A percentile compares a stretch with the other conserved stretches of the same genome.
Evolutionary conservation across 2,888 invertebrate species (phyloP).

Genomic region (Leptopilina myrica): DNA sequence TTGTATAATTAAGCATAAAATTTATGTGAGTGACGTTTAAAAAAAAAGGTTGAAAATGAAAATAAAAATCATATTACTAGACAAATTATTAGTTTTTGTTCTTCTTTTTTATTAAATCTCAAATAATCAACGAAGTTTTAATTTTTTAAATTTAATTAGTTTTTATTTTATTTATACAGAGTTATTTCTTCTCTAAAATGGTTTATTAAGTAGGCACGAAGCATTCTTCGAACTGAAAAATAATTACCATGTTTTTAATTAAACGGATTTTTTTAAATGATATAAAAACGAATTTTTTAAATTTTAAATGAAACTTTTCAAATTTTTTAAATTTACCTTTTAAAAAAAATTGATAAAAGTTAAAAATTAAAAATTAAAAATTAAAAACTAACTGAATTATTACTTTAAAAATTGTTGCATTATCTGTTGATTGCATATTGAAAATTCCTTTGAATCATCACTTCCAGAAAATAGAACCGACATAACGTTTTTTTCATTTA

Average conservation of each 20-base stretch:
- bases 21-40: conserved; percentile 27
- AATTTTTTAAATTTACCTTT: no score
- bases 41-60: conserved; percentile 16
- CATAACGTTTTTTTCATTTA: background rate
- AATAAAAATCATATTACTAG: conserved; percentile 23
- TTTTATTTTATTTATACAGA: background rate
- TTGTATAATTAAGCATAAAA: conserved; percentile 30
- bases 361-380: background rate
- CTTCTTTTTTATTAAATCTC: background rate
- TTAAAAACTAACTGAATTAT: background rate
- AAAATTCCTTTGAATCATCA: background rate
- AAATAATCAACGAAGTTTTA: no score
- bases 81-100: background rate
- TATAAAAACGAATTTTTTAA: no score
- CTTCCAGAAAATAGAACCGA: background rate
- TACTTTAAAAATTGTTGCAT: background rate
- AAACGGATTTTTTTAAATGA: no score
- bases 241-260: no score
- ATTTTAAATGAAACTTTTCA: no score
- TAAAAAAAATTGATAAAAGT: background rate
- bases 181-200: background rate
- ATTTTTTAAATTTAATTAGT: no score
- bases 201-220: background rate
- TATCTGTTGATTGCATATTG: background rate
- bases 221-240: background rate